phyloP scores from a whole-genome alignment of 2,888 invertebrate species.

The Pilophorus perplexus region DNA sequence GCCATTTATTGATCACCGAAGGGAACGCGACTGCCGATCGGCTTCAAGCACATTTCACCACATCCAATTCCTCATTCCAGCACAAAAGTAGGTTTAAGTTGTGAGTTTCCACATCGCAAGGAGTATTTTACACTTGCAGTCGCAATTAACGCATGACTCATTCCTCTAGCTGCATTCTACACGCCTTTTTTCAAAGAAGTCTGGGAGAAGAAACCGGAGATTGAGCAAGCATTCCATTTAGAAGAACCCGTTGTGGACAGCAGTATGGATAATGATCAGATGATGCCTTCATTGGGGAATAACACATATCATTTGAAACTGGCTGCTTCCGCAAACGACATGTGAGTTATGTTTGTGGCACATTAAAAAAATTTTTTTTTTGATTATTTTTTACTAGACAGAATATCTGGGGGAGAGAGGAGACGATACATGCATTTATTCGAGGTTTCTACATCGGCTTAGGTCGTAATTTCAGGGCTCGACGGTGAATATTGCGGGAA shows the following conservation, averaged over 20 bases:
- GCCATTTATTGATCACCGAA: slow-evolving; percentile 86
- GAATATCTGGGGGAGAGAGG: no score
- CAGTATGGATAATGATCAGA: slow-evolving; percentile 66
- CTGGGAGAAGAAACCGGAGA: slow-evolving; percentile 93
- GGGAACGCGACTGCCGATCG: slow-evolving; percentile 90
- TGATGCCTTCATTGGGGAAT: slow-evolving; percentile 69
- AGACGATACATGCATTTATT: no score
- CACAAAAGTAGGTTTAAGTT: slow-evolving; percentile 89
- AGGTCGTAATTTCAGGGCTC: no score
- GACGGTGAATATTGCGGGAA: no score
- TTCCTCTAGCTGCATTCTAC: slow-evolving; percentile 82
- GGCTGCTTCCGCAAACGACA: slow-evolving; percentile 47
- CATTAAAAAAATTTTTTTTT: no score
- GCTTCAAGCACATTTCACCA: slow-evolving; percentile 87
- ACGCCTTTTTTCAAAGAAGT: slow-evolving; percentile 95
- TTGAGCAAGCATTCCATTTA: slow-evolving; percentile 87
- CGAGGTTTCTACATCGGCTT: no score
- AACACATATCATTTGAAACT: slow-evolving; percentile 73
- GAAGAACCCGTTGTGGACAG: slow-evolving; percentile 64
- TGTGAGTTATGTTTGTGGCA: slow-evolving; percentile 20
- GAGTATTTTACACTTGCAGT: no score
- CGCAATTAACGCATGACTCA: no score
- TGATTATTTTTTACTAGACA: no score
- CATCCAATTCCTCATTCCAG: slow-evolving; percentile 78
- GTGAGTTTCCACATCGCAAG: no score